Evolutionary conservation across 2,797 vertebrate genomes (phyloP), one percentile per base, ranked within the genome.

Genomic region (Psittacula echo): DNA sequence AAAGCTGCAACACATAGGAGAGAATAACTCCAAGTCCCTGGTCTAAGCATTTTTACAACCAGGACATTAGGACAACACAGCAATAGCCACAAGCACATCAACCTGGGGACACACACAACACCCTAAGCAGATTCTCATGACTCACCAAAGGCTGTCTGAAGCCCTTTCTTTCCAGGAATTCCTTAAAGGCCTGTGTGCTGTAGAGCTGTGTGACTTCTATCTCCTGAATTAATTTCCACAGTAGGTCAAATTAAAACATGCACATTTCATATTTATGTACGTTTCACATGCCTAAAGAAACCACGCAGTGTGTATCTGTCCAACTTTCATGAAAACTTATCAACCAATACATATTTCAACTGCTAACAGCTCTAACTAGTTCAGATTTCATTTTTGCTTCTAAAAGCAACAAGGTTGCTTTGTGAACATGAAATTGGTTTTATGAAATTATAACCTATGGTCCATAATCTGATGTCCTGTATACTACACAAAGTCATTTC

Each of bases 151-250:
- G 98, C 89, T 97, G 97, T 92, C 89, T 89, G 70, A 94, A 95
- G 82, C 97, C 94, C 50, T 96, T 98, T 71, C 76, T 92, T 39
- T 96, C 95, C 76, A 98, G 88, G 78, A 98, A 98, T 88, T 98
- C 93, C 76, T 96, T 97, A 93, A 98, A 98, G 67, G 98, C 97
- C 54, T 37, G 64, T 29, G 95, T 97, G 71, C 97, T 98, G 15
- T 96, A 83, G 81, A 98, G 97, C 56, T 97, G 86, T 71, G 94
- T 78, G 27, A 98, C 66, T 62, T 97, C 88, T 58, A 97, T 91
- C 71, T 97, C 96, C 98, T 98, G 72, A 41, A 96, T 93, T 32
- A 50, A 20, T 51, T 74, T 42, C 50, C 80, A 82, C 16, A n/a
- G 24, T 5, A 24, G 19, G 41, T 39, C 37, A 30, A 83, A 60